A percentile compares a stretch with the other conserved stretches of the same genome.
Conservation (phyloP, 2,888 invertebrate genomes). For the Glaucopsyche alexis region DNA sequence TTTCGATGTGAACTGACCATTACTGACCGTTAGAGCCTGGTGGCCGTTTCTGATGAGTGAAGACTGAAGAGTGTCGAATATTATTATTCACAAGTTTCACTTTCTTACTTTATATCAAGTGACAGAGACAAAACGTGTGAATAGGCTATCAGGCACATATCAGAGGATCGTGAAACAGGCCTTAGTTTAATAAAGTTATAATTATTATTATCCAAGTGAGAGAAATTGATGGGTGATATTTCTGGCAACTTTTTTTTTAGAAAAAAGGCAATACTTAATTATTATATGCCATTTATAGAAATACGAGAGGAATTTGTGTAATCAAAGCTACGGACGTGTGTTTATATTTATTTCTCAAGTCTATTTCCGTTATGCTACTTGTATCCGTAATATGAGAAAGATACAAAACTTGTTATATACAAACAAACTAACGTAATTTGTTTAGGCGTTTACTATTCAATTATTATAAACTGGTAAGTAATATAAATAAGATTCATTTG, state of each 20-base stretch:
- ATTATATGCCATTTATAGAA: neutral
- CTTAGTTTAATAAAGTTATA: too few species aligned
- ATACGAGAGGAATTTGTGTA: slow-evolving; percentile 18
- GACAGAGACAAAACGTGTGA: too few species aligned
- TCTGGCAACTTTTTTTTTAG: neutral
- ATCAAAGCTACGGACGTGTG: slow-evolving; percentile 17
- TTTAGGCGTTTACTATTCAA: neutral
- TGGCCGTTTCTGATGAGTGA: too few species aligned
- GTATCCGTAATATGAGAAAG: slow-evolving; percentile 11
- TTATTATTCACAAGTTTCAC: neutral
- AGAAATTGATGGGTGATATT: neutral
- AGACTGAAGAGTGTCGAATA: neutral
- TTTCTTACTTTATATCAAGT: neutral
- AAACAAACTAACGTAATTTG: neutral
- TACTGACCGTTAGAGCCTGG: too few species aligned
- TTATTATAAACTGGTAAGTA: too few species aligned
- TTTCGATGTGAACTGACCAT: too few species aligned
- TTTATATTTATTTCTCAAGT: neutral
- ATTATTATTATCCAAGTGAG: neutral
- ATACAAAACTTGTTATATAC: neutral
- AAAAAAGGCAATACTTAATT: too few species aligned
- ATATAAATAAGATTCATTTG: too few species aligned
- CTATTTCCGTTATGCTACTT: slow-evolving; percentile 4
- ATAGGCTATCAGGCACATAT: too few species aligned
- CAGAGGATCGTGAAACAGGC: too few species aligned